These are phyloP conservation scores for Drosophila persimilis DNA, from an alignment of 1,140 invertebrate genomes.

Conservation along the genomic window DNA sequence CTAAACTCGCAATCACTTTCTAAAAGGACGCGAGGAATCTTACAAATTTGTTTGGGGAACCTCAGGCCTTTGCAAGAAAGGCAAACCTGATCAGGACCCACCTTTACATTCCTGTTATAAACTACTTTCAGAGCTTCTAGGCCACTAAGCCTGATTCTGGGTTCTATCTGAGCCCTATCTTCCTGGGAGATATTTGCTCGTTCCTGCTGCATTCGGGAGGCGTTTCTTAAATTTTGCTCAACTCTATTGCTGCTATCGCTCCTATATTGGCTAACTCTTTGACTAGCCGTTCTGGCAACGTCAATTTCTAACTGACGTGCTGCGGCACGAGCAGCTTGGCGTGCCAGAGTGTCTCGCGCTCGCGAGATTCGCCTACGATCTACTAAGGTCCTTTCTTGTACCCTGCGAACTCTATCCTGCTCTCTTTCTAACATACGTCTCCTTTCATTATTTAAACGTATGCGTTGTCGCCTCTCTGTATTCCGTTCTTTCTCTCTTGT, in stretches of 20 bases:
- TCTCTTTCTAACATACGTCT: neutral
- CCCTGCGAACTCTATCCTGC: neutral
- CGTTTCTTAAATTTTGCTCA: neutral
- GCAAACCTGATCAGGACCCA: slow-evolving; percentile 2
- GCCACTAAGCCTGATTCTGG: neutral
- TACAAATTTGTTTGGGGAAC: no score
- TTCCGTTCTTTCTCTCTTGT: no score
- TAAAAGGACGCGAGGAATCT: no score
- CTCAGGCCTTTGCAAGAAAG: no score
- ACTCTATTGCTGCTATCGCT: neutral
- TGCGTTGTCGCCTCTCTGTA: no score
- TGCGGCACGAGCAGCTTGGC: no score
- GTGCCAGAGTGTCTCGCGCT: neutral
- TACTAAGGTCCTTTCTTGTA: neutral
- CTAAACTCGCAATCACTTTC: no score
- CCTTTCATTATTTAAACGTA: neutral
- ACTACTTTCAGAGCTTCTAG: neutral
- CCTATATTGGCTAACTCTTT: neutral
- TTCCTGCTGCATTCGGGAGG: neutral
- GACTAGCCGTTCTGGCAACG: neutral
- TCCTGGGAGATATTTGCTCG: neutral
- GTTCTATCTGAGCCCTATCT: neutral
- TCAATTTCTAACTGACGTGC: no score
- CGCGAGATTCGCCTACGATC: neutral
- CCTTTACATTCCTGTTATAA: neutral